Evolutionary conservation across 2,797 vertebrate species (phyloP), one percentile per base, ranked within the genome.

Genomic region (Potorous gilbertii): DNA sequence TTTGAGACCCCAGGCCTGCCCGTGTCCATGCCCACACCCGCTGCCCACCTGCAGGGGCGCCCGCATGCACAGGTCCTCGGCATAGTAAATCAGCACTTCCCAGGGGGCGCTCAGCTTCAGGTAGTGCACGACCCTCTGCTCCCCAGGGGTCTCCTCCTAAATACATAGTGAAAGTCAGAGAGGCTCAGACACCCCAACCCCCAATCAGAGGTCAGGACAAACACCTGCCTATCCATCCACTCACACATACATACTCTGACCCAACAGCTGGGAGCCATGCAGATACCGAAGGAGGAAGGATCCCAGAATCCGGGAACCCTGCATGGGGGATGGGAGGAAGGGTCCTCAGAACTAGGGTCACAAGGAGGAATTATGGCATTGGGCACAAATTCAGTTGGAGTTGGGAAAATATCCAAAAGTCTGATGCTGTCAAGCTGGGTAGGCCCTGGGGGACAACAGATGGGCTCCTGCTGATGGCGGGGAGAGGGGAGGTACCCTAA

Each of bases 41-140:
- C 31, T 10, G 55, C 96, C 95, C 40, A 99, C 99, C 99, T 99
- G 98, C 40, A 99, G 92, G 3, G 98, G 98, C 1, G 99, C 99
- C 97, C 99, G 98, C 55, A 99, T 97, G 95, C 98, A 98, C 93
- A 99, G 98, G 93, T 99, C 99, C 96, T 99, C 99, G 0, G 99
- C 99, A 1, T 99, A 99, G 95, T 96, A 99, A 81, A 99, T 98
- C 97, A 99, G 90, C 94, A 99, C 98, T 40, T 99, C 98, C 99
- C 99, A 99, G 1, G 99, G 99, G 52, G 98, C 98, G 0, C 98
- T 99, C 6, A 99, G 98, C 96, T 99, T 99, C 97, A 99, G 94
- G 94, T 99, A 99, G 95, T 99, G 98, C n/a, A 99, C 97, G 0
- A 98, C 98, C 96, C 98, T 99, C 97, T 14, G 54, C 98, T 99